Conservation (phyloP, 2,888 invertebrate species). For the Congeria kusceri region DNA sequence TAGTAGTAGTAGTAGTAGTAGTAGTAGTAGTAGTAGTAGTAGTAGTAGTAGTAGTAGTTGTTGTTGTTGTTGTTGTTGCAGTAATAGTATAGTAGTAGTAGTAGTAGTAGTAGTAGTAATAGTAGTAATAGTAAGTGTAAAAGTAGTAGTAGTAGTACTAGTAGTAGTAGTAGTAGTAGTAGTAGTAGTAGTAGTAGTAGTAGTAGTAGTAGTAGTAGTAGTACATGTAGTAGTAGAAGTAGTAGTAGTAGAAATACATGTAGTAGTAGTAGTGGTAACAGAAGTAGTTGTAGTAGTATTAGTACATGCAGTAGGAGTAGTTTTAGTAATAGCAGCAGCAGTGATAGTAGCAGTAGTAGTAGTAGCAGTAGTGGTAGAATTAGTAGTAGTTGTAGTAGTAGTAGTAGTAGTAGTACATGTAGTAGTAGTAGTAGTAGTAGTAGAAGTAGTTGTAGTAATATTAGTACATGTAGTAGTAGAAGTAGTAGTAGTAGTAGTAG, state of each 20-base stretch:
- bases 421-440: conserved; percentile 6
- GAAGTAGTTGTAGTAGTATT: neutral
- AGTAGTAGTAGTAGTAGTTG: neutral
- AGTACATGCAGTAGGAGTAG: too few species aligned
- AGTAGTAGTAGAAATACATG: conserved; percentile 18
- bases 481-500: conserved; percentile 28
- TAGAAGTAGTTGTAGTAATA: conserved; percentile 20
- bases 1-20: conserved; percentile 8
- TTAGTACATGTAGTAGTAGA: conserved; percentile 23
- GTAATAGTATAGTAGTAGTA: neutral
- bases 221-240: conserved; percentile 18
- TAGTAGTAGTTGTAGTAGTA: conserved; percentile 15
- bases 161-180: conserved; percentile 16
- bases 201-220: conserved; percentile 28
- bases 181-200: conserved; percentile 10
- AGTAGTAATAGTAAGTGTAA: too few species aligned
- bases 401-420: neutral
- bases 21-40: neutral
- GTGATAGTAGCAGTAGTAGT: conserved; percentile 18
- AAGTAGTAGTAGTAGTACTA: neutral
- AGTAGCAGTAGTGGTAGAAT: conserved; percentile 31
- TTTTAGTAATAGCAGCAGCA: neutral
- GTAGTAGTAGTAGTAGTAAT: neutral
- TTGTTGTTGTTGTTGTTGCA: neutral
- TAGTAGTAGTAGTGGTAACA: conserved; percentile 26